Evolutionary conservation across 2,888 invertebrate genomes (phyloP), one percentile per base, ranked within the genome.

Genomic region (Ophioninae sp.): DNA sequence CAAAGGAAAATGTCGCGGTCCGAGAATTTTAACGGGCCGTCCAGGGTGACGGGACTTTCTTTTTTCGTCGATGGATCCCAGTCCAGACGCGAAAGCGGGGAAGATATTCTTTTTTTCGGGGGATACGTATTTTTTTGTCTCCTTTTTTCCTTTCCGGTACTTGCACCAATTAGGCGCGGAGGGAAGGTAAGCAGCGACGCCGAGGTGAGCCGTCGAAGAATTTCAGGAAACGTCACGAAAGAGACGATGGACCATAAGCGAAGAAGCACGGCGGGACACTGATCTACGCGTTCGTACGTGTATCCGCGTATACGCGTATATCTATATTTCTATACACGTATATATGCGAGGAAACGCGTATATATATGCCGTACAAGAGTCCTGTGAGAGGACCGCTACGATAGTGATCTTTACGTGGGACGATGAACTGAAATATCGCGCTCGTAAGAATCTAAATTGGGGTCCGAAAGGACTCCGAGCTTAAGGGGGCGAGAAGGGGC

Each of bases 361-460:
- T 30, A 68, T 77, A 30, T 44, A 68, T 68, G 50, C 20, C 37
- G 61, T 61, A 68, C 44, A 79, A 79, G 82, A 83, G 82, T 81
- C 84, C 80, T 81, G 83, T 76, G 86, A 75, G 85, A 82, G 79
- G 70, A 85, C 80, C 85, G 81, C 70, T 79, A 85, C 87, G 89
- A 89, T 89, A 88, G 87, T 88, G 87, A 90, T 90, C 90, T 91
- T 88, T 84, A 86, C 87, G 88, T 89, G 88, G 87, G 87, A 85
- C 89, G 88, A 88, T 88, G 87, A 85, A 89, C 88, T 90, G 89
- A 90, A 91, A 92, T 91, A 91, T 91, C 89, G 89, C 87, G 88
- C 89, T 90, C 90, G 91, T 92, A 92, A 92, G 92, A 91, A 90
- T 88, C 90, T 90, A 91, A 91, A 91, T 91, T 91, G 91, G 91